Evolutionary conservation across 2,888 invertebrate species (phyloP).

Genomic region (Drosophila antonietae): DNA sequence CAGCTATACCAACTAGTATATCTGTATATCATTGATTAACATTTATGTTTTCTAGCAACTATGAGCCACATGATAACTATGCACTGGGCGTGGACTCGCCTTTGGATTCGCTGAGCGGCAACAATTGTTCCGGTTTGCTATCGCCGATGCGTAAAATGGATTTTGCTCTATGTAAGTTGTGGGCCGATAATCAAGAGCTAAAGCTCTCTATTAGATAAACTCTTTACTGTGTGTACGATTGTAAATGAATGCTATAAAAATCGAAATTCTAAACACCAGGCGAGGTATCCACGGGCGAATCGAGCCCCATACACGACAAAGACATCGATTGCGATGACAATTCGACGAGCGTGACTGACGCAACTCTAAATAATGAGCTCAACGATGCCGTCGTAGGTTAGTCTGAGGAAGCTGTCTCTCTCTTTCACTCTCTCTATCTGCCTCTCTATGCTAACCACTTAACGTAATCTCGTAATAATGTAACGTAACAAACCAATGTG

Average conservation of each 20-base stretch:
- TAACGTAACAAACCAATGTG: slow-evolving; percentile 19
- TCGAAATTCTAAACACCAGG: slow-evolving; percentile 72
- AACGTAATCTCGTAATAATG: slow-evolving; percentile 47
- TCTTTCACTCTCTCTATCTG: slow-evolving; percentile 1
- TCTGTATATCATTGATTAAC: background rate
- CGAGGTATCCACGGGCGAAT: slow-evolving; percentile 85
- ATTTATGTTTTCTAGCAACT: slow-evolving; percentile 56
- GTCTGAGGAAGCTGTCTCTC: slow-evolving; percentile 58
- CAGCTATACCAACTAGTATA: no score
- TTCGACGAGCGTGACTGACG: slow-evolving; percentile 82
- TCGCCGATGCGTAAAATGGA: slow-evolving; percentile 91
- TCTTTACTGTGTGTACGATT: slow-evolving; percentile 20
- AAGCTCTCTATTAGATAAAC: background rate
- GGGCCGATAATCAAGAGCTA: slow-evolving; percentile 1
- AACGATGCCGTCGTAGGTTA: slow-evolving; percentile 84
- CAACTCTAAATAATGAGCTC: slow-evolving; percentile 80
- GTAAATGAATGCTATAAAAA: slow-evolving; percentile 27
- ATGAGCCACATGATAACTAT: slow-evolving; percentile 85
- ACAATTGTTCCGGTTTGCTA: slow-evolving; percentile 81
- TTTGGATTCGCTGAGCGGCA: slow-evolving; percentile 74
- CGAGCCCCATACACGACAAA: slow-evolving; percentile 84
- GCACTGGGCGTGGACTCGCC: slow-evolving; percentile 85
- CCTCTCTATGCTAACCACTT: slow-evolving; percentile 29
- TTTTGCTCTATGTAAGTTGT: slow-evolving; percentile 92
- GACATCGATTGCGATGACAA: slow-evolving; percentile 82